Base-by-base conservation (phyloP, 2,888 invertebrate genomes). In the Catotricha subobsoleta region DNA sequence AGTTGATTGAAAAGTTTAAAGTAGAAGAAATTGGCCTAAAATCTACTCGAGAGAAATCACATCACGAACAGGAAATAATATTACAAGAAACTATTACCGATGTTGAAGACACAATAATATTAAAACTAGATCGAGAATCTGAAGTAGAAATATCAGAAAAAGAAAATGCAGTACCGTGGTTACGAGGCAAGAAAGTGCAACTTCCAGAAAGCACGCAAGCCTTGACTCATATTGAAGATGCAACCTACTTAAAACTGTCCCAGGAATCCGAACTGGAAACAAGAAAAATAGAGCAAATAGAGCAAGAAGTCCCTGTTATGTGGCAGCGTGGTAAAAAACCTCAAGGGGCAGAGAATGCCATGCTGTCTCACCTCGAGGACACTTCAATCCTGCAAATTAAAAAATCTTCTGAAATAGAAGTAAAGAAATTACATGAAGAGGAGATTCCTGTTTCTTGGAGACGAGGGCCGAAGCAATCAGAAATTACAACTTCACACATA, bases 41-140 rank as follows among this genome's bases (percentile, higher is more conserved):
- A 54, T 49, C 61, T 52, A 48, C 49, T 53, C 45, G 52, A 27
- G 51, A 48, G 31, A 51, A 53, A 41, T 41, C 47, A 4, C 47
- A 44, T 29, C 44, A 54, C 2, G 54, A 55, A 41, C 54, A 55
- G 15, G 43, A 51, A 48, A 57, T 58, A 48, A 45, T 60, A 12
- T 43, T 62, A 33, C 68, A 73, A 46, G 71, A 75, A 58, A 67
- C 68, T 18, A 53, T 70, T 20, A 67, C 67, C 4, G 65, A 68
- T 45, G 65, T 68, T 43, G 71, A 75, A 56, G 72, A 74, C 43
- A 69, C 67, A 8, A 64, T 72, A 2, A 60, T 69, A 30, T 55
- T 72, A 41, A 71, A 69, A 52, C 58, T 68, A 10, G 60, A 58
- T 33, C 57, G 53, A 35, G 33, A 25, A 28, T 16, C 12, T 3